Evolutionary conservation across 2,797 vertebrate genomes (phyloP).

Genomic region (Trachops cirrhosus): DNA sequence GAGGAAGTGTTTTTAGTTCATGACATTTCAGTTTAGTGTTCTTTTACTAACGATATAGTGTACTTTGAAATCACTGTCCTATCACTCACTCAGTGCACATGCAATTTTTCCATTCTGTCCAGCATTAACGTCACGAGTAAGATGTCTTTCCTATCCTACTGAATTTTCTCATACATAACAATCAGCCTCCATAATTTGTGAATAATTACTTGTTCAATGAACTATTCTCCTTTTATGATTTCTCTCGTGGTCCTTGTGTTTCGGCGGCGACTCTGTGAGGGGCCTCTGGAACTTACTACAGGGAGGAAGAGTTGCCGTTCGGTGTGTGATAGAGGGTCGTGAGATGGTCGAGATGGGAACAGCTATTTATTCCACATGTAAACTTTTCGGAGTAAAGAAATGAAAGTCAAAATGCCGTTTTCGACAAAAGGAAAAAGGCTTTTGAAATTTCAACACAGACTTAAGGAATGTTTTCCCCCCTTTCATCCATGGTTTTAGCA

Average conservation of each 20-base stretch:
- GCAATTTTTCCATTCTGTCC: background rate
- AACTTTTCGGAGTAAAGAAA: background rate
- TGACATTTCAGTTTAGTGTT: constrained; percentile 47
- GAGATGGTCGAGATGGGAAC: background rate
- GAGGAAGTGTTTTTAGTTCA: background rate
- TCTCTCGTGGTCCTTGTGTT: background rate
- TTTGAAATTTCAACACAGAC: background rate
- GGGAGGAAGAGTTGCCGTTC: background rate
- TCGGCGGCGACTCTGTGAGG: background rate
- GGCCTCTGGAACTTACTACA: background rate
- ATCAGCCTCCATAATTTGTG: background rate
- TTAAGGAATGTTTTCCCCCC: background rate
- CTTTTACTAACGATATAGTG: constrained; percentile 13
- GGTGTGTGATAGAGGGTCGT: background rate
- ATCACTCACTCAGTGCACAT: background rate
- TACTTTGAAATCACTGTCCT: constrained; percentile 40
- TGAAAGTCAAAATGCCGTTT: background rate
- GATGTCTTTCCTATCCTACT: background rate
- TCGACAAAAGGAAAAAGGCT: background rate
- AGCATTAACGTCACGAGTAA: constrained; percentile 20
- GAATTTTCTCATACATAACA: background rate
- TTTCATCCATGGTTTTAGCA: background rate
- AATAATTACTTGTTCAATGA: background rate
- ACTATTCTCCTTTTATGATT: background rate
- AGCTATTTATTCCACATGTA: background rate